Conservation (phyloP, 2,797 vertebrate genomes). For the Lagorchestes hirsutus region DNA sequence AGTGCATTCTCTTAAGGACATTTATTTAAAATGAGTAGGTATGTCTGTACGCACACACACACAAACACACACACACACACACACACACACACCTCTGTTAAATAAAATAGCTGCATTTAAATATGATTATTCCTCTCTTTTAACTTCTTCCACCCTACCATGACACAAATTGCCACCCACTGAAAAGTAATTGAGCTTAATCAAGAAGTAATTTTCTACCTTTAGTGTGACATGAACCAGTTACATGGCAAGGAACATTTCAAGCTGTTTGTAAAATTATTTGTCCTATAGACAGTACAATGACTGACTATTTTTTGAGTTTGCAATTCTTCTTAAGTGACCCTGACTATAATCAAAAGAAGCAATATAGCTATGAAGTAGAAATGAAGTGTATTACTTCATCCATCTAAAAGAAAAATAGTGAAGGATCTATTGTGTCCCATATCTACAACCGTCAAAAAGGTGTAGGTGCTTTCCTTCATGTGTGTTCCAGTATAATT, state of each 20-base stretch:
- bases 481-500: neutral
- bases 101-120: neutral
- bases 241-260: conserved; percentile 11
- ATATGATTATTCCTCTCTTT: neutral
- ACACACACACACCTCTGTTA: neutral
- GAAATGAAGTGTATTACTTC: conserved; percentile 8
- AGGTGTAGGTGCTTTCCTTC: neutral
- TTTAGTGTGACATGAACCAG: neutral
- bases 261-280: neutral
- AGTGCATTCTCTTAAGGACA: neutral
- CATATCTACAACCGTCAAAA: neutral
- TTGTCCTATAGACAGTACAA: conserved; percentile 16
- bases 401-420: neutral
- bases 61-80: neutral
- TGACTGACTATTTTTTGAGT: neutral
- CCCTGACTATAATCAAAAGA: neutral
- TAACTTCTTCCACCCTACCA: neutral
- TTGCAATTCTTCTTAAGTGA: neutral
- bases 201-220: neutral
- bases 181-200: conserved; percentile 15
- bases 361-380: neutral
- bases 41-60: neutral
- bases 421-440: neutral
- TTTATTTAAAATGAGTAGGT: conserved; percentile 20
- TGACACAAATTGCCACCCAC: neutral